phyloP scores from a whole-genome alignment of 2,888 invertebrate genomes.

The Caenorhabditis sp. region DNA sequence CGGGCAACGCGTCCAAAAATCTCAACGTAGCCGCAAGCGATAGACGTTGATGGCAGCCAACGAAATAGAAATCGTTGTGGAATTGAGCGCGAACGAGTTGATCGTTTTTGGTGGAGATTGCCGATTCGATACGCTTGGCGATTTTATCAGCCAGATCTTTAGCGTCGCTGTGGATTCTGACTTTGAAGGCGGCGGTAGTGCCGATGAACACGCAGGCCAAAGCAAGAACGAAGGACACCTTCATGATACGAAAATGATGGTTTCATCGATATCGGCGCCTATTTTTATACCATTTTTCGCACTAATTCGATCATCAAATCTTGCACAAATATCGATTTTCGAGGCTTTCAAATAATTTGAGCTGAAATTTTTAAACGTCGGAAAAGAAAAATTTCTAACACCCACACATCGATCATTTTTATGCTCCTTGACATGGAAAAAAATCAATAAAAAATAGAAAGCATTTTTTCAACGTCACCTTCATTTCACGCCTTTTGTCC shows the following conservation, averaged over 20 bases:
- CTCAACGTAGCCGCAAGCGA: neutral
- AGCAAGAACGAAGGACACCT: neutral
- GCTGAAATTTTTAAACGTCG: no score
- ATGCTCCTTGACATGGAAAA: no score
- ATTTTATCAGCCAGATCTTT: neutral
- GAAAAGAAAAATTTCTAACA: no score
- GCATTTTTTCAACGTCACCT: neutral
- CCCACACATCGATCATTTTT: no score
- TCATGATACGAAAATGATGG: neutral
- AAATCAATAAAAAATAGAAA: neutral
- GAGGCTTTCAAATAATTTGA: no score
- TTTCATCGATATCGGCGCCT: neutral
- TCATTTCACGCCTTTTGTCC: neutral
- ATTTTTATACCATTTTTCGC: neutral
- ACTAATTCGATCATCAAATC: no score
- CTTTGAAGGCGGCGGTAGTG: neutral
- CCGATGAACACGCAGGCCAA: neutral
- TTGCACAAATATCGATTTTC: no score
- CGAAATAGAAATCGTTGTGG: neutral
- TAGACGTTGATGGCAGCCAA: neutral
- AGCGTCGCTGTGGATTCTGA: neutral
- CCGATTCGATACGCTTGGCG: neutral
- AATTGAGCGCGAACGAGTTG: neutral
- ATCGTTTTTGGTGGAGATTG: neutral
- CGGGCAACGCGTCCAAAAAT: neutral